These are phyloP conservation scores for Geotrypetes seraphini DNA, from an alignment of 2,797 vertebrate species.

Conservation along the genomic window DNA sequence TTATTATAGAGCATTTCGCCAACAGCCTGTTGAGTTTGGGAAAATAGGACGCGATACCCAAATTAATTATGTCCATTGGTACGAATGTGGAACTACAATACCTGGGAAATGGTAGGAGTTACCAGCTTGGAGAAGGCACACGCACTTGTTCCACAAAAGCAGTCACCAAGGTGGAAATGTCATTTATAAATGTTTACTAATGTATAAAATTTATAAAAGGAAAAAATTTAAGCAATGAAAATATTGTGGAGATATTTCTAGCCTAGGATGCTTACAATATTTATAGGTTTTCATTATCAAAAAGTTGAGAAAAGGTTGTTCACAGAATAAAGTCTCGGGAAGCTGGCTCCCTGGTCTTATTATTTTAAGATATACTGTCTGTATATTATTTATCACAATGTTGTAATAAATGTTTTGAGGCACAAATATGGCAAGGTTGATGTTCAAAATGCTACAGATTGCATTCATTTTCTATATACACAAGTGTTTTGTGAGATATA, in stretches of 20 bases:
- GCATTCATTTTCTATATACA: conserved; percentile 22
- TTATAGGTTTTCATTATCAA: conserved; percentile 64
- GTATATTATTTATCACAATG: conserved; percentile 89
- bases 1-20: conserved; percentile 83
- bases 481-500: conserved; percentile 7
- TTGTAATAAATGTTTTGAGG: conserved; percentile 60
- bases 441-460: conserved; percentile 22
- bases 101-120: conserved; percentile 86
- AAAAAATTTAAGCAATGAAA: conserved; percentile 48
- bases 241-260: conserved; percentile 52
- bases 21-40: conserved; percentile 88
- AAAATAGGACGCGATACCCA: conserved; percentile 84
- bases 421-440: conserved; percentile 39
- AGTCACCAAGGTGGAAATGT: conserved; percentile 9
- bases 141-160: neutral
- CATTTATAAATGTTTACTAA: conserved; percentile 31
- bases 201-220: conserved; percentile 44
- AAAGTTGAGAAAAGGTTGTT: conserved; percentile 38
- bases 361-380: conserved; percentile 70
- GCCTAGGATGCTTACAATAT: conserved; percentile 64
- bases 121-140: neutral
- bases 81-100: conserved; percentile 91
- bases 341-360: conserved; percentile 92
- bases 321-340: conserved; percentile 72
- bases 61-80: conserved; percentile 87